Conservation (phyloP, 23 tunicate genomes). For the Halocynthia aurantium region DNA sequence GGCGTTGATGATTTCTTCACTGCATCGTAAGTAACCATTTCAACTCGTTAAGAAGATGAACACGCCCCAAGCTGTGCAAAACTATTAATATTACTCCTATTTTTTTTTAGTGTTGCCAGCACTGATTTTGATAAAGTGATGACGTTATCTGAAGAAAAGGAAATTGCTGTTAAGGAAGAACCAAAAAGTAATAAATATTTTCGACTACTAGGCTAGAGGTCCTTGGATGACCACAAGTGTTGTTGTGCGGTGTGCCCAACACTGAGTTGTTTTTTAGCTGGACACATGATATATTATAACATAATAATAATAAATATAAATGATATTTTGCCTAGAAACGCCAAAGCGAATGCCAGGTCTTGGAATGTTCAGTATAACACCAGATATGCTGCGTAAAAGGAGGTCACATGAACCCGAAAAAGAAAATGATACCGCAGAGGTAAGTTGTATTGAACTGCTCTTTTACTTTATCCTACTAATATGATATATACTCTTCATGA, state of each 20-base stretch:
- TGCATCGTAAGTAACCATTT: conserved; percentile 27
- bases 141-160: conserved; percentile 38
- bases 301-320: not conserved
- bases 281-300: not conserved
- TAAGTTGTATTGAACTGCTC: no score
- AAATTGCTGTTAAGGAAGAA: conserved; percentile 38
- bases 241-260: no score
- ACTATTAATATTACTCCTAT: not conserved
- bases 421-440: no score
- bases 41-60: not conserved
- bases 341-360: conserved; percentile 12
- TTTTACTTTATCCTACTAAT: no score
- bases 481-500: no score
- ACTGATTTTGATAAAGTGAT: conserved; percentile 48
- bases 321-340: conserved; percentile 21
- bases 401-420: conserved; percentile 1
- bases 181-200: not conserved
- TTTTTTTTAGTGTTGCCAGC: conserved; percentile 51
- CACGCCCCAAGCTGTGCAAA: not conserved
- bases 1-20: conserved; percentile 61
- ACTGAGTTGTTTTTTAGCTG: not conserved
- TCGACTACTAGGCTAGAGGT: not conserved
- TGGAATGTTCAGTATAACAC: conserved; percentile 28
- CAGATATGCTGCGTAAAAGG: conserved; percentile 44
- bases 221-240: not conserved